Base-by-base conservation (phyloP, 2,797 vertebrate genomes). In the Pipistrellus pipistrellus region DNA sequence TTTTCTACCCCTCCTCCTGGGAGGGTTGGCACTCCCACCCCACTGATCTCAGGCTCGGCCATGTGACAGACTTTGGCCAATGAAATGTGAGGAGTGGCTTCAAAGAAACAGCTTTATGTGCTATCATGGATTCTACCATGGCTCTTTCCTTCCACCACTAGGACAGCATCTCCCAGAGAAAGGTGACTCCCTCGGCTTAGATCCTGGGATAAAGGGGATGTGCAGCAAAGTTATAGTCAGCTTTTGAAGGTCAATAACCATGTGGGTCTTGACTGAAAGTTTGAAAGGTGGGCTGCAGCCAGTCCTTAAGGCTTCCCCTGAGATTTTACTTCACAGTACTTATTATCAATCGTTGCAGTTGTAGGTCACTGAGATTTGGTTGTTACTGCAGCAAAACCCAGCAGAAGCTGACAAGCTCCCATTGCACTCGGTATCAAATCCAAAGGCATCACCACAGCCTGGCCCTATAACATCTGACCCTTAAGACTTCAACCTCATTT, bases 41-140 rank as follows among this genome's bases (percentile, higher is more conserved):
- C 38, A 46, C 41, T 44, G 20, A 30, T 12, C 76, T 17, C 57
- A 64, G 38, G 7, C 66, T 75, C 73, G n/a, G 82, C 35, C 59
- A 9, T 11, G 30, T 30, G 76, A 78, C 38, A 71, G 38, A 71
- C 30, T 75, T 44, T 53, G 57, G 25, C 21, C 59, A 73, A 62
- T 48, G 55, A 89, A 90, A 88, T 51, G 9, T 44, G 10, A 93
- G 73, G 68, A 89, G 71, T 82, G 30, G 27, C 46, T 57, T 80
- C 66, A 64, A 38, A 71, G n/a, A 23, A 57, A 48, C 0, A 78
- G 57, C 10, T 59, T 82, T 48, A 73, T 13, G 21, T 81, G 10
- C 41, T 15, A 41, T 27, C 21, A 55, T 30, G 66, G 62, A 69
- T 46, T 81, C 82, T 4, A 57, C 14, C 21, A 32, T 35, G 35